Evolutionary conservation across 2,888 invertebrate species (phyloP).

Genomic region (Caenorhabditis sp.): DNA sequence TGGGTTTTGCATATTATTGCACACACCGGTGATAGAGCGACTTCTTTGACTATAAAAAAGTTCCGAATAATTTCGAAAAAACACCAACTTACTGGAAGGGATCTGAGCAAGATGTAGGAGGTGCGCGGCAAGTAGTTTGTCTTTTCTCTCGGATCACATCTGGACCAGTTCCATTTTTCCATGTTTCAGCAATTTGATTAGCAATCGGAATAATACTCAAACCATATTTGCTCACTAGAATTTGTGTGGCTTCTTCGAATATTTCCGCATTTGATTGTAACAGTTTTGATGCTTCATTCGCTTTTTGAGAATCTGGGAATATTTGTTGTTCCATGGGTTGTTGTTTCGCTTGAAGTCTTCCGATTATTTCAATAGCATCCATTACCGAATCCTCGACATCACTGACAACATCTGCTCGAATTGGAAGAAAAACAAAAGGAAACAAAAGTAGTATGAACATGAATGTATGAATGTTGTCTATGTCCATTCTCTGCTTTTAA

Average conservation of each 20-base stretch:
- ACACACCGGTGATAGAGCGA: slow-evolving; percentile 79
- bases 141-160: not conserved
- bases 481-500: not conserved
- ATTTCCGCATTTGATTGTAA: slow-evolving; percentile 30
- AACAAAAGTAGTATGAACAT: not conserved
- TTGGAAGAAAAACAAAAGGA: not conserved
- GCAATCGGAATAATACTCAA: not conserved
- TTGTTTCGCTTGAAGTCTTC: no score
- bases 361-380: no score
- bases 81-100: slow-evolving; percentile 6
- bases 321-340: not conserved
- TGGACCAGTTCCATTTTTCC: slow-evolving; percentile 5
- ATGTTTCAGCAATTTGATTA: not conserved
- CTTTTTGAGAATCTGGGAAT: slow-evolving; percentile 16
- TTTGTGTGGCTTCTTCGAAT: slow-evolving; percentile 25
- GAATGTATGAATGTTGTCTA: not conserved
- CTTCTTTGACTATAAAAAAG: slow-evolving; percentile 24
- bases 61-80: not conserved
- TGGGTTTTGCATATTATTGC: slow-evolving; percentile 82
- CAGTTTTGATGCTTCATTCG: slow-evolving; percentile 24
- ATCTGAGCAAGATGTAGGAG: slow-evolving; percentile 24
- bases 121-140: slow-evolving; percentile 6
- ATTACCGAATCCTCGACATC: not conserved
- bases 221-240: slow-evolving; percentile 27
- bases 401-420: not conserved